Conservation (phyloP, 2,888 invertebrate species). For the Elysia crispata region DNA sequence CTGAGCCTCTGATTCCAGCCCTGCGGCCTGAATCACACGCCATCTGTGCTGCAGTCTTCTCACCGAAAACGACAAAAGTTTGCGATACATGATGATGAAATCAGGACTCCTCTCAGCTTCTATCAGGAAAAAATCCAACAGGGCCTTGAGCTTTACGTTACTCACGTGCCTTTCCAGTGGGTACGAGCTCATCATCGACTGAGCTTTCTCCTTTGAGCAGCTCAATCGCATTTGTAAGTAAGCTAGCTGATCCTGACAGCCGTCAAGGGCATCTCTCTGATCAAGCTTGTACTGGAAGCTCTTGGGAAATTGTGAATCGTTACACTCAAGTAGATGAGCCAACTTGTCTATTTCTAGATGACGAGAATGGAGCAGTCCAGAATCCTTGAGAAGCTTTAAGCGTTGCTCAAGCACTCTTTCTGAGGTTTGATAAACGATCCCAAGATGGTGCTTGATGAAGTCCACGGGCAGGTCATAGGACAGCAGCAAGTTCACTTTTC, state of each 20-base stretch:
- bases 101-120: constrained; percentile 20
- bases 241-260: constrained; percentile 24
- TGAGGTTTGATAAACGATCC: constrained; percentile 37
- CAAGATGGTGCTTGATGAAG: constrained; percentile 13
- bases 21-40: constrained; percentile 18
- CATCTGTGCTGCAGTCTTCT: constrained; percentile 1
- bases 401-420: constrained; percentile 20
- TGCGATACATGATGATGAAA: constrained; percentile 20
- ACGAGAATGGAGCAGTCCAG: constrained; percentile 14
- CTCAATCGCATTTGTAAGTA: constrained; percentile 33
- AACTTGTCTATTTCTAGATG: constrained; percentile 9
- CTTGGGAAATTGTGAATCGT: background rate
- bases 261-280: constrained; percentile 35
- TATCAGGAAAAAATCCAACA: constrained; percentile 37
- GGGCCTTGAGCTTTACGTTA: constrained; percentile 10
- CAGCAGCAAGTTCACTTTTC: constrained; percentile 18
- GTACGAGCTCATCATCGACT: background rate
- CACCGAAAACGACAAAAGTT: constrained; percentile 26
- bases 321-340: constrained; percentile 38
- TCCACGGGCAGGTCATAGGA: constrained; percentile 9
- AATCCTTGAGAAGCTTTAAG: constrained; percentile 13
- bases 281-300: background rate
- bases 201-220: constrained; percentile 12
- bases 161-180: constrained; percentile 24
- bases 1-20: constrained; percentile 2